Evolutionary conservation across 2,113 vertebrate species (phyloP), one percentile per base, ranked within the genome.

Genomic region (Hoplias malabaricus): DNA sequence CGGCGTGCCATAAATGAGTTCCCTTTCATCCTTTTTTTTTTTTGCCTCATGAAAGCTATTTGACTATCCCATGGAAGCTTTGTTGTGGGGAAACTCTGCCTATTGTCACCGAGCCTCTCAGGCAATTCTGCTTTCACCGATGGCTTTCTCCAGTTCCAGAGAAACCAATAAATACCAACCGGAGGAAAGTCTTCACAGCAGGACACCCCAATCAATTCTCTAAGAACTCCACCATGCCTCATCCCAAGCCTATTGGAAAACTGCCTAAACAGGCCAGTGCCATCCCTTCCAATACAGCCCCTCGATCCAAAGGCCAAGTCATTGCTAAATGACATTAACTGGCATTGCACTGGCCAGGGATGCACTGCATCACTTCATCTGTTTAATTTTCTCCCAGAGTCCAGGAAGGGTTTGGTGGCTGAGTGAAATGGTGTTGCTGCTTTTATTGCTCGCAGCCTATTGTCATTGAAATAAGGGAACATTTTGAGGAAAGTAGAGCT

Each of bases 11-110:
- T 50, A 48, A 63, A 79, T 70, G 1, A 5, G 48, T 79, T 42
- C 21, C 48, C 5, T 46, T 57, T 77, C 71, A 72, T 78, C 48
- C 19, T 69, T 66, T 13, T 54, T 8, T 80, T 78, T 73, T 48
- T 67, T 61, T 14, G 1, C n/a, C 9, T 62, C 48, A 40, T 71
- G 63, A 68, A 83, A 79, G 73, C 62, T 68, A 53, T 74, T 82
- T 77, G 70, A 75, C 57, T 73, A 53, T 50, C 36, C 67, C 62
- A 54, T 77, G 8, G 12, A 40, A 43, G 75, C 38, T 67, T 73
- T 42, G 40, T 42, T 57, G 56, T 61, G 19, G 61, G 36, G 63
- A 33, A 12, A 33, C 14, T 21, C 50, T 78, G 43, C 38, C 66
- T 66, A 63, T 77, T 81, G 25, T 79, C 42, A 43, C 1, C n/a